A percentile compares a stretch with the other conserved stretches of the same genome.
Conservation (phyloP, 2,113 vertebrate genomes). For the Spea multiplicata region DNA sequence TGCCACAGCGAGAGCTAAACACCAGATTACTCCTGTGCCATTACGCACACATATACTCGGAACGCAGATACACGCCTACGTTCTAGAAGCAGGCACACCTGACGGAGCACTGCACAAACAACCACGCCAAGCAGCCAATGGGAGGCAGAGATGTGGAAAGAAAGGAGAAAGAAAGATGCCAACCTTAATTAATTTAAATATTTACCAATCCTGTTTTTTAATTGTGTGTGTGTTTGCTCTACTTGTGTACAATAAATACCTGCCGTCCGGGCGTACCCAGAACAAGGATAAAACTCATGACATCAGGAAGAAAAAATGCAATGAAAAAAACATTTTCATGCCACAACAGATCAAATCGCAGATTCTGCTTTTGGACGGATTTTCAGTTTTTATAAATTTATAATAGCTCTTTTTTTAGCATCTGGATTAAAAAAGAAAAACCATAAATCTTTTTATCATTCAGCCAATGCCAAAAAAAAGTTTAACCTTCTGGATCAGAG, state of each 20-base stretch:
- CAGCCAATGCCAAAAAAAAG: too few relatives aligned
- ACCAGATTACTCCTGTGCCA: conserved; percentile 3
- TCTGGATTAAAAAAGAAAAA: conserved; percentile 30
- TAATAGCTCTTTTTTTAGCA: conserved; percentile 51
- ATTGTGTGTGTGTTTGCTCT: conserved; percentile 66
- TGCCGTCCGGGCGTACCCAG: conserved; percentile 84
- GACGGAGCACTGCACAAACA: conserved; percentile 34
- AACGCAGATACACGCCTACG: conserved; percentile 34
- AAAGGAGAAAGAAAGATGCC: conserved; percentile 56
- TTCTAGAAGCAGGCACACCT: conserved; percentile 27
- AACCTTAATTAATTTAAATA: conserved; percentile 61
- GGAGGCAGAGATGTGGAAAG: conserved; percentile 14
- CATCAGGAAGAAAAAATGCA: conserved; percentile 92
- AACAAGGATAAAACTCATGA: conserved; percentile 65
- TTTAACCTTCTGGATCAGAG: too few relatives aligned
- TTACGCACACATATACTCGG: background rate
- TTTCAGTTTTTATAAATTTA: conserved; percentile 39
- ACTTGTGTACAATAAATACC: conserved; percentile 74
- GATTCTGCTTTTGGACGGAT: conserved; percentile 74
- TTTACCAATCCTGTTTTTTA: conserved; percentile 65
- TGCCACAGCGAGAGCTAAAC: background rate
- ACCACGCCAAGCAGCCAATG: conserved; percentile 5
- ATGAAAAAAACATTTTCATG: conserved; percentile 91
- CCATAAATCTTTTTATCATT: too few relatives aligned
- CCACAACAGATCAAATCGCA: conserved; percentile 87